These are phyloP conservation scores for Teleiodes luculella DNA, from an alignment of 2,888 invertebrate species.

Conservation along the genomic window DNA sequence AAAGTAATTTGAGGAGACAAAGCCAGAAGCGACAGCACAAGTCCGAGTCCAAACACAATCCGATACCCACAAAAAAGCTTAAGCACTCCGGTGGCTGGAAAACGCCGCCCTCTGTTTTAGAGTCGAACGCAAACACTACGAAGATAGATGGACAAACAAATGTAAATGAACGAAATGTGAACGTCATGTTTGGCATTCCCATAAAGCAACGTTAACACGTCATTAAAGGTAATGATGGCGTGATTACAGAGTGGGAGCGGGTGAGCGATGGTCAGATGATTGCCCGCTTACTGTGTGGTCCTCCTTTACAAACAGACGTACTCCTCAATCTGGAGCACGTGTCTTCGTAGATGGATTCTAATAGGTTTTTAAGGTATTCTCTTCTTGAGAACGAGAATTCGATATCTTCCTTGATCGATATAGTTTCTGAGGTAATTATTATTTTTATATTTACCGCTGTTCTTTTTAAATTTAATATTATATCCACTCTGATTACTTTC, in stretches of 20 bases:
- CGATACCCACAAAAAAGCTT: conserved; percentile 57
- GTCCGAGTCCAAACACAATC: conserved; percentile 52
- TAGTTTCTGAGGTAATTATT: conserved; percentile 19
- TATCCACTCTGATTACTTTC: neutral
- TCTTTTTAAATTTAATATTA: too few relatives aligned
- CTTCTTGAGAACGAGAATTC: neutral
- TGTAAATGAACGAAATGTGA: conserved; percentile 78
- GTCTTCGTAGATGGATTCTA: conserved; percentile 39
- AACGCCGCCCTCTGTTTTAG: conserved; percentile 77
- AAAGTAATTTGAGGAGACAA: conserved; percentile 36
- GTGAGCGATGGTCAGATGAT: conserved; percentile 65
- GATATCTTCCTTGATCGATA: conserved; percentile 4
- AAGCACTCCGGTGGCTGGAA: conserved; percentile 61
- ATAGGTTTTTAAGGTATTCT: conserved; percentile 26
- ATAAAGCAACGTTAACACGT: conserved; percentile 78
- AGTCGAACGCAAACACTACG: conserved; percentile 71
- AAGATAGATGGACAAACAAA: conserved; percentile 75
- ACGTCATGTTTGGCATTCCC: conserved; percentile 79
- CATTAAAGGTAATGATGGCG: conserved; percentile 78
- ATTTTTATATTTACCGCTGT: too few relatives aligned
- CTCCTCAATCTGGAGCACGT: conserved; percentile 54
- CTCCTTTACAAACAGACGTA: conserved; percentile 63
- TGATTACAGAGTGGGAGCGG: conserved; percentile 70
- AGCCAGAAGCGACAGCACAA: conserved; percentile 44
- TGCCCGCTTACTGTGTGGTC: conserved; percentile 73